Evolutionary conservation across 2,113 vertebrate species (phyloP).

Genomic region (Colossoma macropomum): DNA sequence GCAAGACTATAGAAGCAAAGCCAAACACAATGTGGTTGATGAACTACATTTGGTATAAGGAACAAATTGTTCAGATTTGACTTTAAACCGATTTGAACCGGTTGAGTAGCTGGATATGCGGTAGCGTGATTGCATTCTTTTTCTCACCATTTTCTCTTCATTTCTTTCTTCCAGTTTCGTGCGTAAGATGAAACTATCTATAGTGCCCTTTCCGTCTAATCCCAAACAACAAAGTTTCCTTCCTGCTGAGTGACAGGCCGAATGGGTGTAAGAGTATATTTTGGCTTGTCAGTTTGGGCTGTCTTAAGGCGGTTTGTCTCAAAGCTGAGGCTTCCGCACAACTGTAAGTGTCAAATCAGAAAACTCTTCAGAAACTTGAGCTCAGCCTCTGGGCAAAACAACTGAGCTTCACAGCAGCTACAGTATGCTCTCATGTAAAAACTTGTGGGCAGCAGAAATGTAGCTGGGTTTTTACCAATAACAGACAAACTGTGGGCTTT

Average conservation of each 20-base stretch:
- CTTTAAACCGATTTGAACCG: too few relatives aligned
- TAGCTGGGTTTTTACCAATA: neutral
- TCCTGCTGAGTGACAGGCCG: conserved; percentile 56
- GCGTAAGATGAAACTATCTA: conserved; percentile 59
- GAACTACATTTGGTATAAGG: too few relatives aligned
- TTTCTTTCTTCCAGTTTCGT: conserved; percentile 48
- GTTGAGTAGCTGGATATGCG: too few relatives aligned
- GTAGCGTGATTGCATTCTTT: neutral
- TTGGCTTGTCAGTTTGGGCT: conserved; percentile 42
- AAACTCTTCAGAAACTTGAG: conserved; percentile 36
- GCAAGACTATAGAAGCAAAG: too few relatives aligned
- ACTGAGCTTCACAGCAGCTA: conserved; percentile 22
- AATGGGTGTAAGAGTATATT: conserved; percentile 34
- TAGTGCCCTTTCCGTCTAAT: conserved; percentile 46
- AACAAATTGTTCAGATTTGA: too few relatives aligned
- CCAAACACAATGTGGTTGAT: too few relatives aligned
- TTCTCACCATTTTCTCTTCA: neutral
- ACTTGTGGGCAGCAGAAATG: neutral
- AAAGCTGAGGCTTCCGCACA: conserved; percentile 28
- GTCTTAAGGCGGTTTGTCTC: conserved; percentile 24
- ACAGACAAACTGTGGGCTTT: neutral
- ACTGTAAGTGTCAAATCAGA: conserved; percentile 59
- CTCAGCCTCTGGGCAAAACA: conserved; percentile 48
- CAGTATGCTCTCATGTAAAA: conserved; percentile 47
- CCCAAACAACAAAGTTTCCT: conserved; percentile 52